Evolutionary conservation across 2,113 vertebrate species (phyloP).

Genomic region (Panthera tigris): DNA sequence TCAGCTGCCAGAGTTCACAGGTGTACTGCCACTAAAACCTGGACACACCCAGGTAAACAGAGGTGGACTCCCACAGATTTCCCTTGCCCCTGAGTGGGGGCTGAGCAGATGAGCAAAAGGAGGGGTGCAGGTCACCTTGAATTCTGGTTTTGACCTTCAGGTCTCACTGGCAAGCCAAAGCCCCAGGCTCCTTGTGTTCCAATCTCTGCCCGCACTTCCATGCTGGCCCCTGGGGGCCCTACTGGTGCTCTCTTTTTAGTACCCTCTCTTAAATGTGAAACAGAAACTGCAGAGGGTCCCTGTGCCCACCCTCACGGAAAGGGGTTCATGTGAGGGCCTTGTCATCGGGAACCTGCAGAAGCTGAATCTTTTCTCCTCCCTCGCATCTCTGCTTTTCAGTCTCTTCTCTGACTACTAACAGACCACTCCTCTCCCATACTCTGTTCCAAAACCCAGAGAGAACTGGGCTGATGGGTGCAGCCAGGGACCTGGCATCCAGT

Average conservation of each 20-base stretch:
- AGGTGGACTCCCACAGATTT: neutral
- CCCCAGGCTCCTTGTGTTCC: neutral
- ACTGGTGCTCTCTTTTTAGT: neutral
- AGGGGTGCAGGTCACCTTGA: neutral
- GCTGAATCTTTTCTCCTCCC: neutral
- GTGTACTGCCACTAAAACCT: neutral
- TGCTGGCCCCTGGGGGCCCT: neutral
- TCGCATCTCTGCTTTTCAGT: neutral
- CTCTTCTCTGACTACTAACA: neutral
- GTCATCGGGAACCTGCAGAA: neutral
- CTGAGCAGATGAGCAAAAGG: neutral
- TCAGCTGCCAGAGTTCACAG: slow-evolving; percentile 39
- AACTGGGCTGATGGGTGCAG: neutral
- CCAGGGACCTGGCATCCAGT: neutral
- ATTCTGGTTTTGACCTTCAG: neutral
- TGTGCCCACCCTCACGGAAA: neutral
- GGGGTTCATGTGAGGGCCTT: neutral
- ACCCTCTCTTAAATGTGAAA: neutral
- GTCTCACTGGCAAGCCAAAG: neutral
- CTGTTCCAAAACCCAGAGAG: neutral
- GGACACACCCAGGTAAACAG: neutral
- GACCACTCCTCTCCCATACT: neutral
- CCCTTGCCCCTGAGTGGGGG: neutral
- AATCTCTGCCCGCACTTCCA: neutral
- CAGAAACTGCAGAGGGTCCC: neutral